Conservation (phyloP, 2,888 invertebrate genomes). For the Drosophila diplacantha region DNA sequence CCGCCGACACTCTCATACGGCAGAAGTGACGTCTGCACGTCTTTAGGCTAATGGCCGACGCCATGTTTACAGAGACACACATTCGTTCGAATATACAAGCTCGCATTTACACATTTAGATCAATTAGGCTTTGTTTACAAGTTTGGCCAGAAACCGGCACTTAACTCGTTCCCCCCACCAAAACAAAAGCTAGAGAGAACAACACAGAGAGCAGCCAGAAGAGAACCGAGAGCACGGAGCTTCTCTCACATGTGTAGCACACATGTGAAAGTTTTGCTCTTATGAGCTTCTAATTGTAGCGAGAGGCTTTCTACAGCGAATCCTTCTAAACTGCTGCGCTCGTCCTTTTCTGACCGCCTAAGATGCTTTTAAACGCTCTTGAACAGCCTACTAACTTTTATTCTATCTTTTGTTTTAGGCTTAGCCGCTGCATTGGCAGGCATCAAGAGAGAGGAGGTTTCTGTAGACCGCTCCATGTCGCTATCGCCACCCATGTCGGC, state of each 20-base stretch:
- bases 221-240: slow-evolving; percentile 8
- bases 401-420: slow-evolving; percentile 57
- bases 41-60: slow-evolving; percentile 48
- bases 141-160: slow-evolving; percentile 58
- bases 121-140: slow-evolving; percentile 68
- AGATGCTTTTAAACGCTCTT: neutral
- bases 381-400: slow-evolving; percentile 36
- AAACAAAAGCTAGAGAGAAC: slow-evolving; percentile 51
- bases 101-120: slow-evolving; percentile 23
- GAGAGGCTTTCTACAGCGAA: neutral
- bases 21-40: slow-evolving; percentile 63
- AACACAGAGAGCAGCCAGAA: slow-evolving; percentile 15
- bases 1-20: neutral
- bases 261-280: slow-evolving; percentile 31
- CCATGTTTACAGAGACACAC: slow-evolving; percentile 51
- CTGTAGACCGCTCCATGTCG: slow-evolving; percentile 72
- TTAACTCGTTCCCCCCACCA: slow-evolving; percentile 65
- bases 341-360: slow-evolving; percentile 1
- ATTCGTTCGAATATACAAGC: slow-evolving; percentile 9
- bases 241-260: slow-evolving; percentile 26
- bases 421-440: slow-evolving; percentile 77
- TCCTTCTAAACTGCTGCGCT: slow-evolving; percentile 1
- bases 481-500: slow-evolving; percentile 77
- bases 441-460: slow-evolving; percentile 76
- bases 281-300: slow-evolving; percentile 19